phyloP scores from a whole-genome alignment of 1,140 invertebrate species.

The Bemisia tabaci region DNA sequence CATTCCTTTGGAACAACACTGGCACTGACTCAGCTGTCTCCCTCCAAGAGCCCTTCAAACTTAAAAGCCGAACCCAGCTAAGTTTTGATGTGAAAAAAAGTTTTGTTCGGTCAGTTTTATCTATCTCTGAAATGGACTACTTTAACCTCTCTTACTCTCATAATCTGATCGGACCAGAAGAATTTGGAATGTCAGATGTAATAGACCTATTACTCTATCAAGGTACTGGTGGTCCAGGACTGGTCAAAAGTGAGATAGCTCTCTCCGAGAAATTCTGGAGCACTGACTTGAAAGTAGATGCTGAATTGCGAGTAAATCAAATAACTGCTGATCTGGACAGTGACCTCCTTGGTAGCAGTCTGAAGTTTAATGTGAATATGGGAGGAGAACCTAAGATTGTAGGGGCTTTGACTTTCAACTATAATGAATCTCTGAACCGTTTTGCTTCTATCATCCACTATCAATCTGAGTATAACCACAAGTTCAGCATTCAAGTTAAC shows the following conservation, averaged over 20 bases:
- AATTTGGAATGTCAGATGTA: neutral
- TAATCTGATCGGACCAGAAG: neutral
- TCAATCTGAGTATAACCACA: neutral
- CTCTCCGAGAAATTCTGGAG: neutral
- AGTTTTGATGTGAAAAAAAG: neutral
- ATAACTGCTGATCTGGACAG: too few relatives aligned
- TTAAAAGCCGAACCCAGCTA: too few relatives aligned
- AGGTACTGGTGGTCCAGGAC: neutral
- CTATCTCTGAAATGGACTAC: neutral
- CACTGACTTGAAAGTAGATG: neutral
- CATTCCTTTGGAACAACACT: neutral
- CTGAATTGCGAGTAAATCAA: neutral
- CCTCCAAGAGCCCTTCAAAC: too few relatives aligned
- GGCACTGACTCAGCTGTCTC: neutral
- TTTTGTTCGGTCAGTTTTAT: neutral
- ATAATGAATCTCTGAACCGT: neutral
- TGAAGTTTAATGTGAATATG: too few relatives aligned
- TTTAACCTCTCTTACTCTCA: neutral
- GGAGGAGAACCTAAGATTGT: neutral
- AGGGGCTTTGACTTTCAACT: neutral
- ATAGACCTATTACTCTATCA: neutral
- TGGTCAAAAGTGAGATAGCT: neutral
- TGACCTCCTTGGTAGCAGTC: too few relatives aligned
- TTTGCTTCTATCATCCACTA: neutral
- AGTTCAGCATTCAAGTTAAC: neutral